Evolutionary conservation across 1,140 invertebrate species (phyloP).

Genomic region (Formica selysi): DNA sequence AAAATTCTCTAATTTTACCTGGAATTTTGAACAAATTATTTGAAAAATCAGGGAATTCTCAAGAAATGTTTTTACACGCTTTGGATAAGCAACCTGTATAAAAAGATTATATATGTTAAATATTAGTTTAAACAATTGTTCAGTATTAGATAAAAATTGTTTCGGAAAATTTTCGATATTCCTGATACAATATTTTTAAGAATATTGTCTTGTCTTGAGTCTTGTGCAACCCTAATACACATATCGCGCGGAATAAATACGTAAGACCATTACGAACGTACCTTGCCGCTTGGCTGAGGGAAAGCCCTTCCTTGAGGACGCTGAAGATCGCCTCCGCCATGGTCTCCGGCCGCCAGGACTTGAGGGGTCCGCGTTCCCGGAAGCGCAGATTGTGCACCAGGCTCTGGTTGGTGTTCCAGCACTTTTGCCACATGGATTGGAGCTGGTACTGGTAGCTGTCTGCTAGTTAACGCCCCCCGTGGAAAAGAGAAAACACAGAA

Average conservation of each 20-base stretch:
- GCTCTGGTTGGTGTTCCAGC: constrained; percentile 96
- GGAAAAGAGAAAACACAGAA: constrained; percentile 84
- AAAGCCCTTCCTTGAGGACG: constrained; percentile 95
- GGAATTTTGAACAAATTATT: no score
- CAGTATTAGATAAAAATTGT: no score
- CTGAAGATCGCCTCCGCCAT: constrained; percentile 97
- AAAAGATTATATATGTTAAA: no score
- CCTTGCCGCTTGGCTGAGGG: constrained; percentile 93
- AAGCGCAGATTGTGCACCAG: constrained; percentile 95
- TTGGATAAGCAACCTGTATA: no score
- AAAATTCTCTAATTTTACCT: no score
- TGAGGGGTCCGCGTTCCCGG: constrained; percentile 95
- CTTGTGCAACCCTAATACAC: no score
- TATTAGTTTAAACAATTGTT: no score
- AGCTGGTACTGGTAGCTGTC: constrained; percentile 97
- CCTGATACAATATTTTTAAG: no score
- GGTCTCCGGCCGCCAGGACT: constrained; percentile 96
- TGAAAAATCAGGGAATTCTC: no score
- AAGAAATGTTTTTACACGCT: no score
- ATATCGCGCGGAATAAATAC: neutral
- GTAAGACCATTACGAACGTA: constrained; percentile 56
- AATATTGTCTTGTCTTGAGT: no score
- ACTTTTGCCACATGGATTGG: constrained; percentile 97
- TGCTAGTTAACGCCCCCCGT: constrained; percentile 88
- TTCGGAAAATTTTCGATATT: no score